A percentile compares a stretch with the other conserved stretches of the same genome.
Evolutionary conservation across 1,140 invertebrate genomes (phyloP).

Genomic region (Chionoecetes opilio): DNA sequence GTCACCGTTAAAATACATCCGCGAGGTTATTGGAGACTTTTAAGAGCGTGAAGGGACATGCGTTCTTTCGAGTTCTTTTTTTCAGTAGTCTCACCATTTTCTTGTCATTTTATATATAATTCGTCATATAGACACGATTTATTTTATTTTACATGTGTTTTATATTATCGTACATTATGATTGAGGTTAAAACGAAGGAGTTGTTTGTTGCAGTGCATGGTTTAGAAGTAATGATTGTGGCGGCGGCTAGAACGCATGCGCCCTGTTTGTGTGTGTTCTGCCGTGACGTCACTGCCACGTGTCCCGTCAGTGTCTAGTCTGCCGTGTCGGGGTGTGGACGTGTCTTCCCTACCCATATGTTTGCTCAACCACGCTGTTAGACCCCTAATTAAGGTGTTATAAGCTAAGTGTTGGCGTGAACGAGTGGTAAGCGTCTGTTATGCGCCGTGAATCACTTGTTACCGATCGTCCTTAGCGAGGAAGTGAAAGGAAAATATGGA

Average conservation of each 20-base stretch:
- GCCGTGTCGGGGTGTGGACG: conserved; percentile 35
- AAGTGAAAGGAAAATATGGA: no score
- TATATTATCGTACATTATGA: neutral
- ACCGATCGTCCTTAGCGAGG: neutral
- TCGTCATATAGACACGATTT: neutral
- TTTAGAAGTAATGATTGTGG: neutral
- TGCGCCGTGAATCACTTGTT: neutral
- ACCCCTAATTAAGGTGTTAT: neutral
- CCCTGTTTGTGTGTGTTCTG: conserved; percentile 50
- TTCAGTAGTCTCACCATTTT: no score
- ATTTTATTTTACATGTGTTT: neutral
- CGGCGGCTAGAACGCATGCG: conserved; percentile 59
- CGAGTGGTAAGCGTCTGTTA: neutral
- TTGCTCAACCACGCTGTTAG: neutral
- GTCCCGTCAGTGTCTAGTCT: conserved; percentile 68
- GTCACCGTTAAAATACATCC: neutral
- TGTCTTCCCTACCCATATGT: neutral
- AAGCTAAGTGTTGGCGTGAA: neutral
- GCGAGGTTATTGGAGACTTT: neutral
- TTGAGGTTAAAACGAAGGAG: neutral
- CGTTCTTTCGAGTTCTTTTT: no score
- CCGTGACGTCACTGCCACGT: conserved; percentile 77
- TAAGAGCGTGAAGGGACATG: neutral
- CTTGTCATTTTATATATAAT: no score
- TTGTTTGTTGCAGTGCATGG: neutral